Conservation (phyloP, 2,797 vertebrate species). For the Falco rusticolus region DNA sequence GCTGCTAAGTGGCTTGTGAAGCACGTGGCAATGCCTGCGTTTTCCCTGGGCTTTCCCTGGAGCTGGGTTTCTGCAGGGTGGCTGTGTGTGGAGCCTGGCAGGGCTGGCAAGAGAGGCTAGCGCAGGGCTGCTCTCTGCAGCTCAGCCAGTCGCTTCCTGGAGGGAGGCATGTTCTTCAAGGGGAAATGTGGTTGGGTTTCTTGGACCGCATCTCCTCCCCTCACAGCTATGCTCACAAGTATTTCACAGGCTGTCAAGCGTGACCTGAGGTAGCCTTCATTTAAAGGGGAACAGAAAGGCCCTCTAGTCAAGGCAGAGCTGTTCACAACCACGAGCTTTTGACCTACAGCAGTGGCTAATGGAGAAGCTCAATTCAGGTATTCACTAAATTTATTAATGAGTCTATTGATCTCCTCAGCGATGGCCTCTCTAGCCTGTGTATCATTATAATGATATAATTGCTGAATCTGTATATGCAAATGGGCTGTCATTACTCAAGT, state of each 20-base stretch:
- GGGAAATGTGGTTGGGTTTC: slow-evolving; percentile 47
- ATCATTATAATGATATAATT: not conserved
- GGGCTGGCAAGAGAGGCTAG: not conserved
- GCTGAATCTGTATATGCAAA: not conserved
- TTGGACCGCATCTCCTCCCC: slow-evolving; percentile 46
- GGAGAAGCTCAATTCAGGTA: slow-evolving; percentile 49
- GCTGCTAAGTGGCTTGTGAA: not conserved
- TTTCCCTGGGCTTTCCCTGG: not conserved
- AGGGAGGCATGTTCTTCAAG: not conserved
- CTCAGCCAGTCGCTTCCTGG: not conserved
- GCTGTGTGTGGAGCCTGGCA: not conserved
- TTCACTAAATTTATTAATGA: not conserved
- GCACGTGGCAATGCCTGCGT: rapidly evolving
- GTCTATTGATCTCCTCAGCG: not conserved
- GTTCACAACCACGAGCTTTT: not conserved
- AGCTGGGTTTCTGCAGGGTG: not conserved
- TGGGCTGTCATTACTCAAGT: not conserved
- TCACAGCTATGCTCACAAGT: slow-evolving; percentile 4
- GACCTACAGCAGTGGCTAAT: not conserved
- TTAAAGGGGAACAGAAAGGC: slow-evolving; percentile 26
- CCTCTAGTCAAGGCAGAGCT: not conserved
- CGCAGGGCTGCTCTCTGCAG: not conserved
- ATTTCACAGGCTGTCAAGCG: not conserved
- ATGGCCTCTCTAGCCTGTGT: not conserved
- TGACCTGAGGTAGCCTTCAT: not conserved